These are phyloP conservation scores for Molorchus minor DNA, from an alignment of 2,888 invertebrate species.

Conservation along the genomic window DNA sequence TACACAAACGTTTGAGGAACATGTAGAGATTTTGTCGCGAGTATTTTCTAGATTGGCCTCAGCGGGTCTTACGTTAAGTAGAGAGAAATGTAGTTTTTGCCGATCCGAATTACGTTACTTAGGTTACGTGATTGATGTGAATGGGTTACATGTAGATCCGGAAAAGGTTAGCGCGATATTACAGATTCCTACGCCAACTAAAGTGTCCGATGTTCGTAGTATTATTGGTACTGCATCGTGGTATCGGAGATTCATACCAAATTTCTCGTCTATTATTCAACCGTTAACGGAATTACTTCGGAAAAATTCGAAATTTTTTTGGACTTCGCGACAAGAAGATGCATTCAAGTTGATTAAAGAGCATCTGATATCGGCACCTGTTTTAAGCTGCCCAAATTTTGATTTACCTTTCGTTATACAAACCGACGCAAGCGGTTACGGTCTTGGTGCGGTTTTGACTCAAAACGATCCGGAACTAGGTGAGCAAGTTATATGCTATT, in stretches of 20 bases:
- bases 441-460: conserved; percentile 37
- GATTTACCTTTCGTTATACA: neutral
- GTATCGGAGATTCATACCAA: conserved; percentile 35
- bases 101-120: no score
- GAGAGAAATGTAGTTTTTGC: no score
- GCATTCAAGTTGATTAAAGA: conserved; percentile 35
- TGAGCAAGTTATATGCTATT: conserved; percentile 37
- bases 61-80: no score
- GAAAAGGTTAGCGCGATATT: no score
- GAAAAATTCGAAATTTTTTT: conserved; percentile 24
- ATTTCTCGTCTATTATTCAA: conserved; percentile 26
- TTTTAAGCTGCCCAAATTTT: conserved; percentile 41
- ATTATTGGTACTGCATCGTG: no score
- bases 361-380: conserved; percentile 36
- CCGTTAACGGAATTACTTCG: conserved; percentile 29
- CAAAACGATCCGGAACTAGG: conserved; percentile 30
- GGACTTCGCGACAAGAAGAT: conserved; percentile 35
- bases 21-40: conserved; percentile 4
- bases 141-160: no score
- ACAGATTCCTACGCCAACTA: no score
- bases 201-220: no score
- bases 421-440: conserved; percentile 32
- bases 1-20: conserved; percentile 15
- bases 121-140: no score
- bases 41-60: no score